phyloP scores from a whole-genome alignment of 2,113 vertebrate species.

The Nettapus auritus region DNA sequence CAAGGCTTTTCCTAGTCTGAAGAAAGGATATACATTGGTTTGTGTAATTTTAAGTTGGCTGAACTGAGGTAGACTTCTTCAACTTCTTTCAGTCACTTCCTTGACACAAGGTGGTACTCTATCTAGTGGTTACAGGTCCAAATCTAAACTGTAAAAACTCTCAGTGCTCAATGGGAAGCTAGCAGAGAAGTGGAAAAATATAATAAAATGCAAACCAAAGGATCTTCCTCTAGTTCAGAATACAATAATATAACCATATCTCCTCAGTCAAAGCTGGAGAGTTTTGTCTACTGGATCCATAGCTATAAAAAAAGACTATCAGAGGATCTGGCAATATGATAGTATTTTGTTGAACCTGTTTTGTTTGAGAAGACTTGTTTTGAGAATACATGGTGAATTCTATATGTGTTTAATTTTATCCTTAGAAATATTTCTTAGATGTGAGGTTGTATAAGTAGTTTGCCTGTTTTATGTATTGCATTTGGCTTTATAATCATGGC shows the following conservation, averaged over 20 bases:
- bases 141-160: background rate
- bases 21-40: background rate
- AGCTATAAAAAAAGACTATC: background rate
- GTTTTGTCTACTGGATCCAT: background rate
- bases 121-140: background rate
- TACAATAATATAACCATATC: background rate
- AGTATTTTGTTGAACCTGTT: background rate
- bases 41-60: background rate
- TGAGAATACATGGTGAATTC: background rate
- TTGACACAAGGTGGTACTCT: background rate
- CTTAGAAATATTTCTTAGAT: background rate
- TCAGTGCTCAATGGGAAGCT: background rate
- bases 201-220: background rate
- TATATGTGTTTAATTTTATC: background rate
- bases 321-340: background rate
- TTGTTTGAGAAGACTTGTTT: background rate
- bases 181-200: background rate
- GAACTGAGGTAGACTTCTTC: background rate
- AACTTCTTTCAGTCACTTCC: background rate
- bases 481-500: background rate
- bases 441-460: background rate
- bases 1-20: background rate
- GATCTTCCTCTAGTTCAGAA: background rate
- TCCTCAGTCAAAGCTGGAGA: background rate
- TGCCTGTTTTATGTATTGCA: background rate